phyloP scores from a whole-genome alignment of 2,888 invertebrate species.

The Beris chalybata region DNA sequence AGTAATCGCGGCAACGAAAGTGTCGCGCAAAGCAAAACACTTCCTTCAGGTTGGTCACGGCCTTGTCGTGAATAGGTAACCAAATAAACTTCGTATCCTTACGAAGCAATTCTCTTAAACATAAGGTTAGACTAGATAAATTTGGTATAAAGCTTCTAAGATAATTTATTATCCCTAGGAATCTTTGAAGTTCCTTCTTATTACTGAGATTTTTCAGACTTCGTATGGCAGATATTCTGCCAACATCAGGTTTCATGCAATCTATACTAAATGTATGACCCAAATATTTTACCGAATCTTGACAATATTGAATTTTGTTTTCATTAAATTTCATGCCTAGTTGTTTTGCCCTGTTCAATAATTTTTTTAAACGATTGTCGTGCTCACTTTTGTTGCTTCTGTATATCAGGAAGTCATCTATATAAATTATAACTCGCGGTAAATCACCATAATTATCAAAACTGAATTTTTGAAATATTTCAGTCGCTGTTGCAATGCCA shows the following conservation, averaged over 20 bases:
- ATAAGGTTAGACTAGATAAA: not conserved
- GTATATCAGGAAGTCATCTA: constrained; percentile 44
- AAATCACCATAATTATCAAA: constrained; percentile 40
- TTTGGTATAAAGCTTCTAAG: constrained; percentile 13
- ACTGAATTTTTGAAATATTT: constrained; percentile 42
- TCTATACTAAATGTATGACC: constrained; percentile 39
- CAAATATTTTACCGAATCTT: constrained; percentile 42
- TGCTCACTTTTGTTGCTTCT: constrained; percentile 38
- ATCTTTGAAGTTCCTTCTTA: constrained; percentile 34
- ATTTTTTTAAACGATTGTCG: constrained; percentile 41
- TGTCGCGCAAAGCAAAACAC: no score
- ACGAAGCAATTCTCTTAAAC: not conserved
- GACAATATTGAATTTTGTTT: constrained; percentile 38
- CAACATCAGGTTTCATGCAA: constrained; percentile 35
- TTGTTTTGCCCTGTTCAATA: constrained; percentile 41
- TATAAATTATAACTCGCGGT: constrained; percentile 45
- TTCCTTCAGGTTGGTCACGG: no score
- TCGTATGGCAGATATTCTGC: constrained; percentile 33
- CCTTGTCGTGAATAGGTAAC: not conserved
- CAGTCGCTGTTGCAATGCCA: constrained; percentile 39
- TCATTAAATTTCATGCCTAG: constrained; percentile 46
- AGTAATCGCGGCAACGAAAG: no score
- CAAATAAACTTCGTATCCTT: constrained; percentile 3
- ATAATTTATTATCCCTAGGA: constrained; percentile 22
- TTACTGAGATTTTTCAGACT: constrained; percentile 17